Conservation (phyloP, 2,797 vertebrate species). For the Diplodus puntazzo region DNA sequence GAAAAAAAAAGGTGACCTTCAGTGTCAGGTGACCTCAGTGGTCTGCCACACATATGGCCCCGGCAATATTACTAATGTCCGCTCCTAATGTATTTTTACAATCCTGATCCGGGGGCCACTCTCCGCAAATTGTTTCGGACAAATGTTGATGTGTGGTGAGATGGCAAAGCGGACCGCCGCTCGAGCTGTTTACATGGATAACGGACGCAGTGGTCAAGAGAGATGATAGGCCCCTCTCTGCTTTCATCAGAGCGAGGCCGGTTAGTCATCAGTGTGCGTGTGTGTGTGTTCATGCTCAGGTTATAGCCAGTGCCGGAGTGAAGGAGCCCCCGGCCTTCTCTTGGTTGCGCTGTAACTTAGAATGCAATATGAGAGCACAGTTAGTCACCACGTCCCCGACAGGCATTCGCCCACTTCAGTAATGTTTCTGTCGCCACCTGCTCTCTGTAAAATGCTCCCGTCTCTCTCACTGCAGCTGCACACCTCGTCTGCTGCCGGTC, state of each 20-base stretch:
- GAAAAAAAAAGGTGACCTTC: slow-evolving; percentile 84
- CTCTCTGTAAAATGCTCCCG: slow-evolving; percentile 21
- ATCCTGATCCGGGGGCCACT: slow-evolving; percentile 75
- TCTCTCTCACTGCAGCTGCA: slow-evolving; percentile 39
- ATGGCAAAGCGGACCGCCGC: slow-evolving; percentile 29
- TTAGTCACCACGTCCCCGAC: slow-evolving; percentile 61
- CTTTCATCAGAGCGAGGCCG: slow-evolving; percentile 43
- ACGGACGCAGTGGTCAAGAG: slow-evolving; percentile 20
- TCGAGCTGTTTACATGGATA: slow-evolving; percentile 55
- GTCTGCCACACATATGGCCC: slow-evolving; percentile 81
- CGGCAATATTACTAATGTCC: slow-evolving; percentile 84
- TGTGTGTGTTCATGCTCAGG: slow-evolving; percentile 14
- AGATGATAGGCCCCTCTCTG: slow-evolving; percentile 54
- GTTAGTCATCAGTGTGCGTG: slow-evolving; percentile 49
- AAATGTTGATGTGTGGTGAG: slow-evolving; percentile 72
- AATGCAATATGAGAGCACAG: slow-evolving; percentile 59
- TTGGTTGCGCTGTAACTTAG: slow-evolving; percentile 48
- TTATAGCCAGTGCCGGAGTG: slow-evolving; percentile 11
- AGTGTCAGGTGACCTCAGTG: slow-evolving; percentile 82
- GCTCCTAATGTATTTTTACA: slow-evolving; percentile 78
- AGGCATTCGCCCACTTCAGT: slow-evolving; percentile 36
- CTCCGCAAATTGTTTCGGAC: slow-evolving; percentile 78
- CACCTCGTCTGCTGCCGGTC: slow-evolving; percentile 31
- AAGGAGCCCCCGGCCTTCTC: slow-evolving; percentile 37
- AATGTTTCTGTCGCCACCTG: slow-evolving; percentile 58